These are phyloP conservation scores for Sebastes oblongus DNA, from an alignment of 2,797 vertebrate genomes.

Conservation along the genomic window DNA sequence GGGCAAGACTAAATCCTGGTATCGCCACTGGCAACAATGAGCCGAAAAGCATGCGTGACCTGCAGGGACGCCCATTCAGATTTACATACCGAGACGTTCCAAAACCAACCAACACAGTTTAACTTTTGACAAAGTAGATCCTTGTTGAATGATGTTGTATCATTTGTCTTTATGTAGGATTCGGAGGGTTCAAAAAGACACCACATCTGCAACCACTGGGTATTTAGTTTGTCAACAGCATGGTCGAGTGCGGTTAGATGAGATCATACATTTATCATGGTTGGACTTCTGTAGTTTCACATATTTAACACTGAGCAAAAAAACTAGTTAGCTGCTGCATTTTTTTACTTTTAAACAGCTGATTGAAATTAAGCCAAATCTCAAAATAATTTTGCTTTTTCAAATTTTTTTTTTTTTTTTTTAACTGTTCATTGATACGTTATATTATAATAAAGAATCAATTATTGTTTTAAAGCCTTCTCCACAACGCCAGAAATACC, in stretches of 20 bases:
- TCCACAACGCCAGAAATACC: neutral
- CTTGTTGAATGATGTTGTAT: neutral
- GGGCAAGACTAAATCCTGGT: conserved; percentile 13
- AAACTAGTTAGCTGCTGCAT: neutral
- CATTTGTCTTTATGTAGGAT: neutral
- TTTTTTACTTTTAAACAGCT: neutral
- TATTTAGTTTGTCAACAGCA: neutral
- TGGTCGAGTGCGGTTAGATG: neutral
- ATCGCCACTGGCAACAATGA: conserved; percentile 40
- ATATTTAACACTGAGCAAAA: too few species aligned
- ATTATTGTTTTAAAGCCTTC: neutral
- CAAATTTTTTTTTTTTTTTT: neutral
- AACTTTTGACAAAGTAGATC: neutral
- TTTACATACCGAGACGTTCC: neutral
- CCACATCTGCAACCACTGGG: neutral
- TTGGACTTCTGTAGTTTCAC: too few species aligned
- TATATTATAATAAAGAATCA: neutral
- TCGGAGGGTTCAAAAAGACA: neutral
- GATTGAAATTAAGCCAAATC: neutral
- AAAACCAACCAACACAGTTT: neutral
- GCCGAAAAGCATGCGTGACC: conserved; percentile 4
- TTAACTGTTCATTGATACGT: neutral
- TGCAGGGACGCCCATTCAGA: neutral
- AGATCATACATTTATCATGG: neutral
- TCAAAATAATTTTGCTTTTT: too few species aligned